These are phyloP conservation scores for Festucalex cinctus DNA, from an alignment of 2,113 vertebrate genomes.

Conservation along the genomic window DNA sequence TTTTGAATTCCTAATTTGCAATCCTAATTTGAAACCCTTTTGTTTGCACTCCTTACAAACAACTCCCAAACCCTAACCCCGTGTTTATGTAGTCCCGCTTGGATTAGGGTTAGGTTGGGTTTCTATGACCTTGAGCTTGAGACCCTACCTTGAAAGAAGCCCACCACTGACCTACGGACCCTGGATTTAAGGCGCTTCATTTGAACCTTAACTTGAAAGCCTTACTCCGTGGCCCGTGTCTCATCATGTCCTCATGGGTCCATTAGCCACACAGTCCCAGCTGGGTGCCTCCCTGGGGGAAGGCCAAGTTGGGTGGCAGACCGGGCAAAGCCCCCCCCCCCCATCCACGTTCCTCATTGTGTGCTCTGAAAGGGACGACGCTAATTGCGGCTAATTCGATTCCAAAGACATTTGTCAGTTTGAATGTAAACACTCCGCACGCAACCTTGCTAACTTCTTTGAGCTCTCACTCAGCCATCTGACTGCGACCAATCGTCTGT, in stretches of 20 bases:
- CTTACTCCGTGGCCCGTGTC: background rate
- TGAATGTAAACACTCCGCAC: background rate
- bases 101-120: no score
- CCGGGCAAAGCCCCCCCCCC: background rate
- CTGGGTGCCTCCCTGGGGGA: constrained; percentile 28
- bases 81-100: no score
- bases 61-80: no score
- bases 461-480: no score
- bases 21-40: no score
- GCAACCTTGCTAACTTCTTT: background rate
- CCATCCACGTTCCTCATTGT: constrained; percentile 32
- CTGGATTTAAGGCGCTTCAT: background rate
- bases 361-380: constrained; percentile 56
- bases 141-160: no score
- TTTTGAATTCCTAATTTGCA: no score
- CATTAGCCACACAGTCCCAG: constrained; percentile 48
- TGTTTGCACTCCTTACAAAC: no score
- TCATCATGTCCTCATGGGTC: constrained; percentile 2
- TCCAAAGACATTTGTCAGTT: constrained; percentile 39
- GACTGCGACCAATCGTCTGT: no score
- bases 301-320: background rate
- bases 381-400: constrained; percentile 63
- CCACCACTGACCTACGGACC: no score
- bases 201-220: no score
- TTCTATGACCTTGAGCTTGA: no score